Conservation (phyloP, 53 echinoderm and acorn worm species). For the Henricia sp. region DNA sequence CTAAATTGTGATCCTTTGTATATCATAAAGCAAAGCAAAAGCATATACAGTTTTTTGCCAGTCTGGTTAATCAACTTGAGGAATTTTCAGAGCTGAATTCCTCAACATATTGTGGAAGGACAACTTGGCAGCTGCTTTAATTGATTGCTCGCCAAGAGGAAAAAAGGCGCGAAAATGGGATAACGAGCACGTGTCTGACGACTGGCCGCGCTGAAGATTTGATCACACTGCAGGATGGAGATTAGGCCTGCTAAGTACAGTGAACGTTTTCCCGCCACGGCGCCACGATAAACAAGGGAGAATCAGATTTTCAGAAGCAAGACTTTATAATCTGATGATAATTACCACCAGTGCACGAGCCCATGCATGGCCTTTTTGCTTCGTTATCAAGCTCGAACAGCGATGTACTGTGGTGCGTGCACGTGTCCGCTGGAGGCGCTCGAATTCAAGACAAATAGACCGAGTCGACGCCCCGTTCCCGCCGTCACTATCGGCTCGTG, state of each 20-base stretch:
- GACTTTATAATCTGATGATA: conserved; percentile 35
- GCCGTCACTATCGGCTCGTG: conserved; percentile 27
- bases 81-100: too few species aligned
- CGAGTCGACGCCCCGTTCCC: neutral
- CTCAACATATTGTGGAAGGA: too few species aligned
- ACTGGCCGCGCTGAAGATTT: neutral
- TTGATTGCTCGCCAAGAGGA: conserved; percentile 10
- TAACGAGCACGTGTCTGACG: neutral
- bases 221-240: neutral
- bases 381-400: neutral
- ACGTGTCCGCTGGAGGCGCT: conserved; percentile 42
- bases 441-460: too few species aligned
- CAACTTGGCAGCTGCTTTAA: neutral
- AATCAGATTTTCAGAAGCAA: conserved; percentile 5
- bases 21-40: too few species aligned
- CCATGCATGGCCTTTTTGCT: too few species aligned
- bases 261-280: conserved; percentile 30
- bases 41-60: too few species aligned
- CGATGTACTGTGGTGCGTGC: neutral
- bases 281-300: conserved; percentile 45
- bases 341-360: conserved; percentile 2
- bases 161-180: conserved; percentile 40
- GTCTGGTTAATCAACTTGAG: too few species aligned
- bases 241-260: conserved; percentile 29
- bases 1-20: too few species aligned